Base-by-base conservation (phyloP, 2,797 vertebrate genomes). In the Hippopotamyrus pictus region DNA sequence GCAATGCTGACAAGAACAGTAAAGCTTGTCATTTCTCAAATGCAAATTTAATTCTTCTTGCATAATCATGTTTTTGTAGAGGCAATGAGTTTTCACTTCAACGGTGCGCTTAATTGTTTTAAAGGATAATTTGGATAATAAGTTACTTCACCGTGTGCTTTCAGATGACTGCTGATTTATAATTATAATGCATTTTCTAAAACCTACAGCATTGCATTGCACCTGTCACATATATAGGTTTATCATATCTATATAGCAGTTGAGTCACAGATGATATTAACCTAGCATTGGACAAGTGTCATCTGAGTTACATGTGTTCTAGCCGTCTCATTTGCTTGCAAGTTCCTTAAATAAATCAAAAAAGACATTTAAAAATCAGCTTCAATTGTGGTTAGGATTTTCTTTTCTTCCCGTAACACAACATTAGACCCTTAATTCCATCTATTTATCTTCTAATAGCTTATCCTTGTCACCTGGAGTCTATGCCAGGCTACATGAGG, bases 101-200 rank as follows among this genome's bases (percentile, higher is more conserved):
- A 44, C 37, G 3, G 37, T 44, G 73, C 6, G 37, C 33, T 41
- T 79, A 79, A 79, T 79, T 79, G 73, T 44, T 79, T 79, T 79
- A 79, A n/a, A 79, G 73, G 41, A 79, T 79, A 44, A 79, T 79
- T 79, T 79, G 73, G 37, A n/a, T 79, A 79, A 79, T 79, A 79
- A 44, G 37, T 79, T 79, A 44, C 33, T 8, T 41, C 73, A 41
- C 33, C 37, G 19, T 37, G 17, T 41, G 73, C 73, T 44, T 79
- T 44, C 17, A 41, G 37, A 41, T 44, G 73, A 19, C 14, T 44
- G 73, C 73, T 79, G 14, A 44, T 57, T 19, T 57, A 57, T 79
- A 14, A 14, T 79, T 8, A 44, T 19, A 44, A 79, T 79, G 2
- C 33, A 79, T 79, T 79, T 79, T n/a, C 14, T 79, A 44, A 79